These are phyloP conservation scores for Origma solitaria DNA, from an alignment of 2,113 vertebrate genomes.

Conservation along the genomic window DNA sequence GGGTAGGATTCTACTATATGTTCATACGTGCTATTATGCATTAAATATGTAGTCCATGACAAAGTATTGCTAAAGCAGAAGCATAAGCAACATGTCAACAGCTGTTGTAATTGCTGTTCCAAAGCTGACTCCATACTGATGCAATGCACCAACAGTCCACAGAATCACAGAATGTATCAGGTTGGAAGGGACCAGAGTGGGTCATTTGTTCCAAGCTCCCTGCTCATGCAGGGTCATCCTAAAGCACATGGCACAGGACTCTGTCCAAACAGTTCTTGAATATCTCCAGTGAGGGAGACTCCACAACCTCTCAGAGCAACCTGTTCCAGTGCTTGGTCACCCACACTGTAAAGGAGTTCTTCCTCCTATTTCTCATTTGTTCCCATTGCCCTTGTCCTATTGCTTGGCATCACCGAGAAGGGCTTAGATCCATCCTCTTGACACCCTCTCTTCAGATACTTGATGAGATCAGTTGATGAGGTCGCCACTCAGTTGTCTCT, in stretches of 20 bases:
- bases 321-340: background rate
- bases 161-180: background rate
- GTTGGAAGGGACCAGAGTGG: background rate
- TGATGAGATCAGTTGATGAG: background rate
- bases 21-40: background rate
- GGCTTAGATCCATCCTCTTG: background rate
- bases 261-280: background rate
- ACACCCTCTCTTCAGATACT: background rate
- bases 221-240: background rate
- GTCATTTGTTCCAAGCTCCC: background rate
- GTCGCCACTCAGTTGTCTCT: background rate
- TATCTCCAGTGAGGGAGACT: background rate
- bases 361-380: background rate
- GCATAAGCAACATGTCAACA: background rate
- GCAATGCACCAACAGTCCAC: background rate
- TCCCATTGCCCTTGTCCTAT: background rate
- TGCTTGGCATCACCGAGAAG: background rate
- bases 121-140: background rate
- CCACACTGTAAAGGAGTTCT: background rate
- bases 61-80: background rate
- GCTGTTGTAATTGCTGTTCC: background rate
- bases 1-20: background rate
- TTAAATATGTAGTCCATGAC: background rate
- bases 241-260: background rate
- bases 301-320: background rate